Evolutionary conservation across 1,140 invertebrate genomes (phyloP).

Genomic region (Gerris buenoi): DNA sequence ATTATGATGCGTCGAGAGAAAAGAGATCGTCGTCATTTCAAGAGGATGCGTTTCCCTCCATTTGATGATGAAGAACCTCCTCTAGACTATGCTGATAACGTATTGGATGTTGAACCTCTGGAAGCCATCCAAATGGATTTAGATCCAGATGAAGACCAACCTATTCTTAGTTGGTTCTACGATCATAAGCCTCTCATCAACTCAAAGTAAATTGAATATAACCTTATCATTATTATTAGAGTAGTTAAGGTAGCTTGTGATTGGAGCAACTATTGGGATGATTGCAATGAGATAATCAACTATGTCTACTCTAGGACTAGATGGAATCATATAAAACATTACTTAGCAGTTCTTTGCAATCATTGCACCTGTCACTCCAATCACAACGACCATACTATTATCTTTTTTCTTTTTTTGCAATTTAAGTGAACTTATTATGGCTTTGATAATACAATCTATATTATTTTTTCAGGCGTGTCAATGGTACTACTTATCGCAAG

Average conservation of each 20-base stretch:
- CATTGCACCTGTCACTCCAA: no score
- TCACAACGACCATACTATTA: no score
- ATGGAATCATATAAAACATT: no score
- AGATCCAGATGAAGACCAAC: conserved; percentile 86
- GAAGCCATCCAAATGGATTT: conserved; percentile 99
- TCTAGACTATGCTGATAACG: conserved; percentile 97
- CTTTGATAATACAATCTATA: no score
- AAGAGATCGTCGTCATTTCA: conserved; percentile 94
- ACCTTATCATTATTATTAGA: no score
- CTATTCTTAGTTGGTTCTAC: conserved; percentile 91
- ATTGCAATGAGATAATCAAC: not conserved
- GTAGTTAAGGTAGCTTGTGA: no score
- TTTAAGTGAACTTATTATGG: no score
- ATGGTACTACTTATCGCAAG: conserved; percentile 89
- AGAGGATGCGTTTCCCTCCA: conserved; percentile 97
- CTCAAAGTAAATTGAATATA: conserved; percentile 30
- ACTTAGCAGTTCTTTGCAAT: no score
- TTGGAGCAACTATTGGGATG: no score
- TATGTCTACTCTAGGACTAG: no score
- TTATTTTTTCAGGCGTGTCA: conserved; percentile 76
- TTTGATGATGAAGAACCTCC: conserved; percentile 99
- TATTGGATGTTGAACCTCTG: conserved; percentile 94
- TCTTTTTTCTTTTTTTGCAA: no score
- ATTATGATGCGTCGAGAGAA: conserved; percentile 99
- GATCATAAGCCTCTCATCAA: conserved; percentile 93